Percentiles rank a stretch among this genome's conserved stretches.
phyloP scores from a whole-genome alignment of 2,113 vertebrate species.

The Salvelinus alpinus region DNA sequence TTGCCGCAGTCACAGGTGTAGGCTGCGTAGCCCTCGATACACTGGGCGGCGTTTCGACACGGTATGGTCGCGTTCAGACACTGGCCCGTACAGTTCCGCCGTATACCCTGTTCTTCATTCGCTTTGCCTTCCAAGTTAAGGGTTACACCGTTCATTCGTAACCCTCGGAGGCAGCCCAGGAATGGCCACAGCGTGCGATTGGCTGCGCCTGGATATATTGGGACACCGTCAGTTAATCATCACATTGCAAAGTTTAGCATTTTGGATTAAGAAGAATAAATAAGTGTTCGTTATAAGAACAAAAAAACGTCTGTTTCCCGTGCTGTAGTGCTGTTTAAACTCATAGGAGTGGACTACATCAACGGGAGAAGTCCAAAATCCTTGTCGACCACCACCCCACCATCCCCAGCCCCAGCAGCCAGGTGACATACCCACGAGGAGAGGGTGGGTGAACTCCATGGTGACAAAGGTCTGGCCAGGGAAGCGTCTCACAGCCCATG shows the following conservation, averaged over 20 bases:
- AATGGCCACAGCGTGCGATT: conserved; percentile 88
- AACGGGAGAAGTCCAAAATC: not conserved
- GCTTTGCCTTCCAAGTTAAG: conserved; percentile 92
- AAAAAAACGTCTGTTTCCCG: too few species aligned
- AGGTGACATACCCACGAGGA: conserved; percentile 83
- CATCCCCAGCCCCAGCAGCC: not conserved
- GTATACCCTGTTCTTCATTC: conserved; percentile 85
- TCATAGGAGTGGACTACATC: not conserved
- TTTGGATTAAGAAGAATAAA: not conserved
- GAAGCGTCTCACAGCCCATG: conserved; percentile 83
- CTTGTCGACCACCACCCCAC: not conserved
- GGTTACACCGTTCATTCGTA: conserved; percentile 91
- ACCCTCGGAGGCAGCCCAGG: conserved; percentile 88
- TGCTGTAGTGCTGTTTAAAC: too few species aligned
- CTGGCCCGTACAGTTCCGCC: conserved; percentile 89
- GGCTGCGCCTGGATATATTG: conserved; percentile 77
- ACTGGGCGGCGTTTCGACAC: conserved; percentile 90
- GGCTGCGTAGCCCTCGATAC: conserved; percentile 90
- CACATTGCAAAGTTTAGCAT: not conserved
- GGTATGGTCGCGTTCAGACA: conserved; percentile 87
- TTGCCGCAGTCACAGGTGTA: conserved; percentile 94
- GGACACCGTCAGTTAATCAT: not conserved
- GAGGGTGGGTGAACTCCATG: conserved; percentile 85
- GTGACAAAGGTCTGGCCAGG: conserved; percentile 89
- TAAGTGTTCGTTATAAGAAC: too few species aligned